Evolutionary conservation across 1,140 invertebrate genomes (phyloP).

Genomic region (Chymomyza costata): DNA sequence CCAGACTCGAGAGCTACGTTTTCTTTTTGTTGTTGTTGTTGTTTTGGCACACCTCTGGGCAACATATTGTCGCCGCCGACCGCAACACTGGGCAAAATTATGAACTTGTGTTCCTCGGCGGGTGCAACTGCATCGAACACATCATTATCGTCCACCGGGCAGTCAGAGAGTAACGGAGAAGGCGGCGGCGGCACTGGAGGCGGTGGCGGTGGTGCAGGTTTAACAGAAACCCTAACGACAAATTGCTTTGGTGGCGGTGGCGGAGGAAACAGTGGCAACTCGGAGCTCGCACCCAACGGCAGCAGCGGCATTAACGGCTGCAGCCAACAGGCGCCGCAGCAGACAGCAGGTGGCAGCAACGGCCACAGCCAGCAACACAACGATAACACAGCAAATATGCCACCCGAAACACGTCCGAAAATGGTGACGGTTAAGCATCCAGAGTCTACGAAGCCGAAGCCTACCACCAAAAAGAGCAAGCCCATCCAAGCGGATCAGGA

Average conservation of each 20-base stretch:
- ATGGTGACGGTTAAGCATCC: conserved; percentile 96
- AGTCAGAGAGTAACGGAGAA: conserved; percentile 51
- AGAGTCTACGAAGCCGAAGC: conserved; percentile 95
- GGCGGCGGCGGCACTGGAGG: conserved; percentile 25
- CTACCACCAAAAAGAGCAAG: conserved; percentile 91
- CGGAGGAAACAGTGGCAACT: conserved; percentile 24
- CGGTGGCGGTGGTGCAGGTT: conserved; percentile 18
- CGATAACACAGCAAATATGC: conserved; percentile 63
- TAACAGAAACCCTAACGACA: no score
- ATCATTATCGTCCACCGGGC: conserved; percentile 64
- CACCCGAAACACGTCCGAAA: conserved; percentile 82
- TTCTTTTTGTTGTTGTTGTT: conserved; percentile 50
- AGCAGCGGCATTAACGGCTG: background rate
- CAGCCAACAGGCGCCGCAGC: conserved; percentile 25
- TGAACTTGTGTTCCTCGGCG: conserved; percentile 74
- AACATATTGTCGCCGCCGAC: conserved; percentile 67
- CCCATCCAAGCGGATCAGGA: conserved; percentile 96
- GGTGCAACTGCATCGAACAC: conserved; percentile 70
- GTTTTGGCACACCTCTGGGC: conserved; percentile 64
- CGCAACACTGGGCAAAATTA: conserved; percentile 75
- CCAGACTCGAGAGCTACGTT: conserved; percentile 52
- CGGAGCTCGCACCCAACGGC: conserved; percentile 16
- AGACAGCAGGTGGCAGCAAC: background rate
- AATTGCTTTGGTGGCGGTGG: conserved; percentile 3
- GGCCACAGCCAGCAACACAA: conserved; percentile 35